Base-by-base conservation (phyloP, 2,888 invertebrate species). In the Apodemia duryi region DNA sequence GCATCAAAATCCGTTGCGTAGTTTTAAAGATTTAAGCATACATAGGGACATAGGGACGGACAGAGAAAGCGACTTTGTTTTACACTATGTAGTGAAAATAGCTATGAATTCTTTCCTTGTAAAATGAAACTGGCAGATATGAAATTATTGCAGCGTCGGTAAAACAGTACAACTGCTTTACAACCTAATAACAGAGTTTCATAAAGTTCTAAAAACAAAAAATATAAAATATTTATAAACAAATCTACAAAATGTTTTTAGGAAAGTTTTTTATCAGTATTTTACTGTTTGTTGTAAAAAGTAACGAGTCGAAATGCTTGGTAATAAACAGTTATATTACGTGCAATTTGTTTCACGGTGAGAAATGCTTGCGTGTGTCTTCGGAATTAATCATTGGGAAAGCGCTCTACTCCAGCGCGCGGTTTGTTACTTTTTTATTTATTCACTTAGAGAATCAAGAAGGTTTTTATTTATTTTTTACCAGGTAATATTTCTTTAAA, bases 361-460 rank as follows among this genome's bases (percentile, higher is more conserved):
- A 35, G 32, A 57, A 57, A 57, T 57, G 57, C 32, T 57, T 35
- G 57, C 57, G 35, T 57, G 57, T 57, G 6, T 57, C 57, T 57
- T 57, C 13, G 35, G 57, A 57, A 57, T 57, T 57, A 35, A 57
- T 57, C 57, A 57, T 57, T 57, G 57, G 57, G 57, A 57, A 57
- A 57, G 32, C 35, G 57, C 35, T 32, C 10, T 11, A 29, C 29
- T 57, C 6, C 13, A 57, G n/a, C n/a, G 6, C 49, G 49, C 21
- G 49, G 49, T 51, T n/a, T 51, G 49, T 21, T 57, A n/a, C 57
- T 6, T 6, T 57, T 57, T 57, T 57, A 57, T 35, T 57, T 57
- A 57, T 57, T 32, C 29, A 57, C 57, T 57, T 32, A 35, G 5
- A 6, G 11, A 29, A 28, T 29, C 28, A 28, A 13, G 32, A 5